Evolutionary conservation across 2,888 invertebrate genomes (phyloP), one percentile per base, ranked within the genome.

Genomic region (Abrostola triplasia): DNA sequence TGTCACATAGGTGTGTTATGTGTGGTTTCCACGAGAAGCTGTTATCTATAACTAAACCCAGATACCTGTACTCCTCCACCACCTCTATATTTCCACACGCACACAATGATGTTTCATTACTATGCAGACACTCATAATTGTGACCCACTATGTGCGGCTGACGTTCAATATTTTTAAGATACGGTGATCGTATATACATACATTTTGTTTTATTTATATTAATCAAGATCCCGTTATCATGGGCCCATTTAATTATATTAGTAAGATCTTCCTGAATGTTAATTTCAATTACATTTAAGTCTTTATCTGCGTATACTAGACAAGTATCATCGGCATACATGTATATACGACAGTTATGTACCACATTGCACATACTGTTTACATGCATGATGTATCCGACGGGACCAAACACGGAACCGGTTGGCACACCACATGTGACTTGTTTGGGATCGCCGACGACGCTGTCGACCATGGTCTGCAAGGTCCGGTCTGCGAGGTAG

Each of bases 61-160:
- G n/a, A 37, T 63, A 63, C 48, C 11, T 63, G 48, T 58, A 63
- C 12, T 58, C 48, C 36, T 50, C 51, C 35, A 59, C 51, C 38
- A 55, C 51, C 40, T 64, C 59, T 36, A 64, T 53, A 37, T 48
- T 36, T 9, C 35, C 49, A 53, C 59, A 53, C 38, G 37, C 12
- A 64, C 53, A 58, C n/a, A 36, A 35, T 9, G 36, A 5, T 12
- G 42, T 9, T 6, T 24, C 11, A 5, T 13, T 36, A 37, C 13
- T 35, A 11, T 62, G 62, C 24, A 62, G 12, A 38, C 62, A 62
- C n/a, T 61, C 55, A 50, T 56, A 62, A 11, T 37, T 56, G 10
- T 57, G 62, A 6, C 51, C 51, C 36, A 57, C 38, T 0, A 57
- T 36, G 44, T 36, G 35, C n/a, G 38, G 57, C 48, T 0, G 36